Evolutionary conservation across 2,797 vertebrate species (phyloP), one percentile per base, ranked within the genome.

Genomic region (Paratrypauchen microcephalus): DNA sequence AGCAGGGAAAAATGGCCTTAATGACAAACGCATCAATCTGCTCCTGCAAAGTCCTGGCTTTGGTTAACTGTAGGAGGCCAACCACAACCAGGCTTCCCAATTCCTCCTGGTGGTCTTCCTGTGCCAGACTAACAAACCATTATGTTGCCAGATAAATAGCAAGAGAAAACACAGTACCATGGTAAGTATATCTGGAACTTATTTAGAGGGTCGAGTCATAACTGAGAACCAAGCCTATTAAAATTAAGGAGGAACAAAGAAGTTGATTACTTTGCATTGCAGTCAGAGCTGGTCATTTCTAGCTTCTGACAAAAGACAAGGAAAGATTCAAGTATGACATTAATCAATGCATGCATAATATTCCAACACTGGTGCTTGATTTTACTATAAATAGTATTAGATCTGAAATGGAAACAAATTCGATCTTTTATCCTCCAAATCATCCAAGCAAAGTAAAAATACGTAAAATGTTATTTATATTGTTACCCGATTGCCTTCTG

Each of bases 121-220:
- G 84, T 80, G 73, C 76, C 72, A 72, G 75, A 66, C 81, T 76
- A 85, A 86, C 79, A 83, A 83, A 82, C 77, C 80, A 83, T 84
- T 79, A 81, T 70, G 75, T 61, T 76, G 68, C 78, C 80, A 87
- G 82, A 86, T 87, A 85, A 85, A 84, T 56, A 69, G 73, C 62
- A 74, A 70, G 57, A 61, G 70, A 54, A 60, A 59, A 58, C 56
- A 36, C 71, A 64, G 30, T 3, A 39, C 58, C 39, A 47, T 68
- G 15, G 39, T 36, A 30, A 65, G 21, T 45, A 56, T 73, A 59
- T 73, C 41, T 68, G 9, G 56, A 21, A 47, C 52, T 63, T 39
- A 72, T 57, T 67, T 24, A 26, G 54, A 21, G 24, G 18, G 24
- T 24, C 3, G 24, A 60, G 23, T 13, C 30, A 59, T 65, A 56